phyloP scores from a whole-genome alignment of 2,888 invertebrate genomes.

The Tetragnatha montana region DNA sequence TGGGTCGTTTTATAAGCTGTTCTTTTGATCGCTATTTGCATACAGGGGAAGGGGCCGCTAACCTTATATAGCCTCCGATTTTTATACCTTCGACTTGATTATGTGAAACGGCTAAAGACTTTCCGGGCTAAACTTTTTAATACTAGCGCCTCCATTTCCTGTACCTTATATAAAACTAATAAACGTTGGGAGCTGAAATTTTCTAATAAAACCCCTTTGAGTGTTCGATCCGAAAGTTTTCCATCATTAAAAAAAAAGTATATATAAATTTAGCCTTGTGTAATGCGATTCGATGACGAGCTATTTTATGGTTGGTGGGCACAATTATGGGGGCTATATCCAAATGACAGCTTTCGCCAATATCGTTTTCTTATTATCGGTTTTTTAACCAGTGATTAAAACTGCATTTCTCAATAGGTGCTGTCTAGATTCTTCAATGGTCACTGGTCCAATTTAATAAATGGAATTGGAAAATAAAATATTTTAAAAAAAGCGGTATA shows the following conservation, averaged over 20 bases:
- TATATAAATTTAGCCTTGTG: conserved; percentile 6
- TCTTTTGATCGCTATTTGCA: neutral
- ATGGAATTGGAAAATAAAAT: too few relatives aligned
- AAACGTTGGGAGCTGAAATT: conserved; percentile 23
- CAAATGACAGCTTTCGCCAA: neutral
- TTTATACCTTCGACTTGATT: conserved; percentile 6
- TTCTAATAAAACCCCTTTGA: conserved; percentile 45
- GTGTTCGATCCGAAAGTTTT: conserved; percentile 30
- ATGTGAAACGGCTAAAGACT: neutral
- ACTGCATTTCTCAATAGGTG: neutral
- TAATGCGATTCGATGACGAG: conserved; percentile 7
- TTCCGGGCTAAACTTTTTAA: conserved; percentile 18
- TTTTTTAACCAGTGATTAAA: too few relatives aligned
- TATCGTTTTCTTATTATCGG: too few relatives aligned
- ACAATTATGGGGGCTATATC: conserved; percentile 25
- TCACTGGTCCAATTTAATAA: too few relatives aligned
- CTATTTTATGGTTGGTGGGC: conserved; percentile 24
- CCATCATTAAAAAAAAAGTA: conserved; percentile 21
- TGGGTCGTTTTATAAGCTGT: neutral
- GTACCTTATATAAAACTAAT: conserved; percentile 31
- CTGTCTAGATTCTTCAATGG: too few relatives aligned
- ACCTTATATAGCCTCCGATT: neutral
- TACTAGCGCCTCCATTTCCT: conserved; percentile 21
- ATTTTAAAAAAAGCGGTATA: too few relatives aligned
- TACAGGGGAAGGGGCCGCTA: neutral